Evolutionary conservation across 2,797 vertebrate genomes (phyloP).

Genomic region (Pangasius larnaudii): DNA sequence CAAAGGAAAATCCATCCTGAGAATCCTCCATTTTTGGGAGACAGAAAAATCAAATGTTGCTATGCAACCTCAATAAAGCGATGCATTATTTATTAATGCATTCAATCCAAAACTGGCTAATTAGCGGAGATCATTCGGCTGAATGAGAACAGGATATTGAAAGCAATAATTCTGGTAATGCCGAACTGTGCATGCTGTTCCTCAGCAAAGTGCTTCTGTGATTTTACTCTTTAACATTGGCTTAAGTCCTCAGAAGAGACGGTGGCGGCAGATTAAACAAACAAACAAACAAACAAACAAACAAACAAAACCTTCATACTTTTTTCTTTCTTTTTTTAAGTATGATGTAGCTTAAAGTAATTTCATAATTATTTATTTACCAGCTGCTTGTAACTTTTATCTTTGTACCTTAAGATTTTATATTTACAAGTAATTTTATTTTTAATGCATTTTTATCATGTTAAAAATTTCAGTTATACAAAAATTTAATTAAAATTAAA

Average conservation of each 20-base stretch:
- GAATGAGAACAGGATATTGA: background rate
- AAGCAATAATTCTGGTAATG: background rate
- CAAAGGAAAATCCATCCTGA: constrained; percentile 11
- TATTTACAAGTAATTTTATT: too few relatives aligned
- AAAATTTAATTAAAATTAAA: too few relatives aligned
- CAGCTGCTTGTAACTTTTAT: background rate
- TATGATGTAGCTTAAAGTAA: background rate
- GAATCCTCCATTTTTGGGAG: background rate
- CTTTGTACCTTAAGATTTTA: too few relatives aligned
- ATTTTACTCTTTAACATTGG: background rate
- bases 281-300: too few relatives aligned
- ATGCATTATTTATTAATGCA: constrained; percentile 19
- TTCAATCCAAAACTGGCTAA: background rate
- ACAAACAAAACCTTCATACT: too few relatives aligned
- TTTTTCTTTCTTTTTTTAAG: too few relatives aligned
- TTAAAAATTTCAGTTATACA: too few relatives aligned
- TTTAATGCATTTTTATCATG: too few relatives aligned
- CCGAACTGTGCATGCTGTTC: background rate
- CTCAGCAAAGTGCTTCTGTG: background rate
- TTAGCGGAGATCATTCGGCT: constrained; percentile 10
- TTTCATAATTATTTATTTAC: background rate
- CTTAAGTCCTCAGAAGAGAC: too few relatives aligned
- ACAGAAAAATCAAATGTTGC: constrained; percentile 13
- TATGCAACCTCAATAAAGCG: background rate
- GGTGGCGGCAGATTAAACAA: too few relatives aligned